Conservation (phyloP, 2,888 invertebrate species). For the Cosmia pyralina region DNA sequence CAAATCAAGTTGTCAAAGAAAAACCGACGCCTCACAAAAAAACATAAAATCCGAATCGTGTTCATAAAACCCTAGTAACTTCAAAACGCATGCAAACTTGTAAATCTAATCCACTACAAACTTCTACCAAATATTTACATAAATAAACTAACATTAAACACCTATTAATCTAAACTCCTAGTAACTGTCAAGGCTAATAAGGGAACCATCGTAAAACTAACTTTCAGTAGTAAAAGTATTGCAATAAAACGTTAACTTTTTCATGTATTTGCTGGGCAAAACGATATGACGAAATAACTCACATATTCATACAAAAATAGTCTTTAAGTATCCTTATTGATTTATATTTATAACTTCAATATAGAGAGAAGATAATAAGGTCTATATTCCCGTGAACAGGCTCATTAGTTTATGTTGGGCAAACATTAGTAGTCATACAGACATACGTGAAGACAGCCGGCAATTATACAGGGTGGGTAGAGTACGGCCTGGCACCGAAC, state of each 20-base stretch:
- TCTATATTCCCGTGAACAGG: background rate
- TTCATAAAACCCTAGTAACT: slow-evolving; percentile 23
- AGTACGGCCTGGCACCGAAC: slow-evolving; percentile 85
- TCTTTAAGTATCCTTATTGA: slow-evolving; percentile 5
- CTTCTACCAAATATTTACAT: slow-evolving; percentile 47
- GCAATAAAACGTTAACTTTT: slow-evolving; percentile 56
- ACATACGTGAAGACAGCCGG: slow-evolving; percentile 82
- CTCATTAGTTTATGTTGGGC: slow-evolving; percentile 45
- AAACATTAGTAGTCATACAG: slow-evolving; percentile 73
- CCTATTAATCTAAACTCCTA: slow-evolving; percentile 51
- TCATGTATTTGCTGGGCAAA: background rate
- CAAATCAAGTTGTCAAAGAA: background rate
- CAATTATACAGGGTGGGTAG: slow-evolving; percentile 85
- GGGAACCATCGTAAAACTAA: slow-evolving; percentile 51
- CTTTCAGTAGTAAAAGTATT: slow-evolving; percentile 44
- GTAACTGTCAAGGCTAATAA: slow-evolving; percentile 56
- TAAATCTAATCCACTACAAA: slow-evolving; percentile 38
- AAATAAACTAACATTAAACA: slow-evolving; percentile 58
- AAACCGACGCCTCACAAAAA: background rate
- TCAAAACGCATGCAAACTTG: slow-evolving; percentile 21
- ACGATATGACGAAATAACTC: background rate
- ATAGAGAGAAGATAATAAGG: slow-evolving; percentile 12
- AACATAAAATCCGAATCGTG: background rate
- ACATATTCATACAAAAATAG: slow-evolving; percentile 14
- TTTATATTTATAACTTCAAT: slow-evolving; percentile 13